These are phyloP conservation scores for Cydia splendana DNA, from an alignment of 1,140 invertebrate species.

Conservation along the genomic window DNA sequence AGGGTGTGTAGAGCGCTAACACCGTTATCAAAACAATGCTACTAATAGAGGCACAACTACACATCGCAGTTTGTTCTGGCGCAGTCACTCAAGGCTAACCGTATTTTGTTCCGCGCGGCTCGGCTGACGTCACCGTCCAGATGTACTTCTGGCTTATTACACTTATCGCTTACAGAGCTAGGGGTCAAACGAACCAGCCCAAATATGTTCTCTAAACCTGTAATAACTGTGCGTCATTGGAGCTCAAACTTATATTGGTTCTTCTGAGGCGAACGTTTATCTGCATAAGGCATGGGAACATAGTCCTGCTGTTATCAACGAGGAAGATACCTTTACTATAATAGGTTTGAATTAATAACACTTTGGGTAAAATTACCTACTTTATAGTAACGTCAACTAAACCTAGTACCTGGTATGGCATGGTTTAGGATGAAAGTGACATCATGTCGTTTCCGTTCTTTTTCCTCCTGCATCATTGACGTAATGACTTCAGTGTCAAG, in stretches of 20 bases:
- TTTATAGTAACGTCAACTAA: too few relatives aligned
- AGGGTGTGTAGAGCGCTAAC: not conserved
- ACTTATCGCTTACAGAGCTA: not conserved
- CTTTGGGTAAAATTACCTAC: too few relatives aligned
- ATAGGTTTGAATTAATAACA: not conserved
- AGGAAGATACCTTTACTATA: constrained; percentile 4
- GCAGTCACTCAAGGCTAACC: constrained; percentile 65
- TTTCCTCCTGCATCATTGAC: not conserved
- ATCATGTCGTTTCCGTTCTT: not conserved
- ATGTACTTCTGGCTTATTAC: constrained; percentile 45
- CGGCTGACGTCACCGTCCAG: constrained; percentile 62
- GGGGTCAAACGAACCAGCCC: not conserved
- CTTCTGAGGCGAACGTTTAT: too few relatives aligned
- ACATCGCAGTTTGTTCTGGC: constrained; percentile 40
- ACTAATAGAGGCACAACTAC: not conserved
- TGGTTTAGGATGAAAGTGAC: not conserved
- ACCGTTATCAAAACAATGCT: not conserved
- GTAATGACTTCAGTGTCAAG: constrained; percentile 1
- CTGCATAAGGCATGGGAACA: too few relatives aligned
- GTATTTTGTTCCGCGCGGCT: constrained; percentile 67
- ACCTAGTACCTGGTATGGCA: too few relatives aligned
- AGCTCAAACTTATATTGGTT: too few relatives aligned
- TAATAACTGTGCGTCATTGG: not conserved
- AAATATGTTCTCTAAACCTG: constrained; percentile 11
- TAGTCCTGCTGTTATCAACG: not conserved